Base-by-base conservation (phyloP, 1,140 invertebrate genomes). In the Ostrea edulis region DNA sequence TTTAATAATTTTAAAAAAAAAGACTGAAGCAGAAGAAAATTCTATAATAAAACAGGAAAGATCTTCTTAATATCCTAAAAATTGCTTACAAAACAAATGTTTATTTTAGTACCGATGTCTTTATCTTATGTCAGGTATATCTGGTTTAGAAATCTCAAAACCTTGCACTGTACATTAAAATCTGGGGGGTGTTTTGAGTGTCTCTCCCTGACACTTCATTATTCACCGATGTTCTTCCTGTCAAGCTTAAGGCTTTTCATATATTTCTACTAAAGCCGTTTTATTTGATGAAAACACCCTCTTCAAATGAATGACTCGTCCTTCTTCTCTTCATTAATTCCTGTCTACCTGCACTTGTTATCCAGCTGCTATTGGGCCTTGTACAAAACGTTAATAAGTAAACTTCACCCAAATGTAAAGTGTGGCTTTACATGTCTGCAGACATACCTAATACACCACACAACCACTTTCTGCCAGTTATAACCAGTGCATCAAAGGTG, bases 141-240 rank as follows among this genome's bases (percentile, higher is more conserved):
- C 55, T 58, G 55, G 14, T 58, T 58, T 58, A 58, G 55, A 58
- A 14, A 58, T 58, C 68, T 71, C 68, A 71, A 71, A 71, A 35
- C 29, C n/a, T 29, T 25, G 29, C 68, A 12, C 22, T 71, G 22
- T 71, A 71, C 68, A 71, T 71, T 71, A 71, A 71, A 71, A 71
- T 71, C n/a, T 58, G 0, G 22, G 9, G 68, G 68, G 68, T 71
- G 22, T 71, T 71, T 25, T 71, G 29, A 71, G 22, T 25, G n/a
- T 71, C n/a, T 71, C 25, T 71, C 29, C 25, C 68, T 71, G 68
- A 71, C 68, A 71, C 29, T 9, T 71, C 68, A 71, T 71, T 71
- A 71, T 25, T 71, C 29, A 71, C 9, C 7, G n/a, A 1, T n/a
- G n/a, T 22, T 25, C 22, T 29, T 25, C 68, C 25, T 71, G 68